These are phyloP conservation scores for Hetaerina americana DNA, from an alignment of 1,140 invertebrate species.

Conservation along the genomic window DNA sequence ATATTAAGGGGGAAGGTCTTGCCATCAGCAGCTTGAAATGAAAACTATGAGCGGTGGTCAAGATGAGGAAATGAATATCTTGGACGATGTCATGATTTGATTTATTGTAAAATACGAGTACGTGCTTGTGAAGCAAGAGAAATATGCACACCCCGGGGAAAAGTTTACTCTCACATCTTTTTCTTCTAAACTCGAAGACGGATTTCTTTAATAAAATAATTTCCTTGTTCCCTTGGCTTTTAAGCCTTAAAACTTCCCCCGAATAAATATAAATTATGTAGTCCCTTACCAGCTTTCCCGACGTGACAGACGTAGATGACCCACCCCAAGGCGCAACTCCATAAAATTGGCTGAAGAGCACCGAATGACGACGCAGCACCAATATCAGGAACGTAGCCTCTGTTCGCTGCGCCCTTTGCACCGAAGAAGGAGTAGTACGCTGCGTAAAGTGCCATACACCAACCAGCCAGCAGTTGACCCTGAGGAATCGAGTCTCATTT, in stretches of 20 bases:
- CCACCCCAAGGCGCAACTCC: constrained; percentile 46
- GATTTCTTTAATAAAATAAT: no score
- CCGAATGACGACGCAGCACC: constrained; percentile 47
- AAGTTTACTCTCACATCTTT: no score
- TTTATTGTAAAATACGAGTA: no score
- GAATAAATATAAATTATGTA: background rate
- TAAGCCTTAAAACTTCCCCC: background rate
- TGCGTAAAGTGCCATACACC: constrained; percentile 34
- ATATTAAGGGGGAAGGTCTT: no score
- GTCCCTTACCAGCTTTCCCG: constrained; percentile 36
- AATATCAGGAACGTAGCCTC: constrained; percentile 43
- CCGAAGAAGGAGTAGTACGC: constrained; percentile 43
- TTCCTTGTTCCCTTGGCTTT: no score
- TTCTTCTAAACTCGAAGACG: no score
- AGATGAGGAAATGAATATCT: no score
- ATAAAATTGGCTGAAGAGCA: constrained; percentile 46
- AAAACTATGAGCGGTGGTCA: no score
- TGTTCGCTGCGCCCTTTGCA: constrained; percentile 37
- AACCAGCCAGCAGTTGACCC: constrained; percentile 35
- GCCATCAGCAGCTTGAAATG: no score
- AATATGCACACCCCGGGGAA: no score
- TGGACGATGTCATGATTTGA: no score
- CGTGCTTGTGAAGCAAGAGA: no score
- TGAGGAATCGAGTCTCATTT: background rate
- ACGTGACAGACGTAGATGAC: constrained; percentile 45